A percentile compares a stretch with the other conserved stretches of the same genome.
These are phyloP conservation scores for Zaprionus tsacasi DNA, from an alignment of 1,140 invertebrate genomes.

Conservation along the genomic window DNA sequence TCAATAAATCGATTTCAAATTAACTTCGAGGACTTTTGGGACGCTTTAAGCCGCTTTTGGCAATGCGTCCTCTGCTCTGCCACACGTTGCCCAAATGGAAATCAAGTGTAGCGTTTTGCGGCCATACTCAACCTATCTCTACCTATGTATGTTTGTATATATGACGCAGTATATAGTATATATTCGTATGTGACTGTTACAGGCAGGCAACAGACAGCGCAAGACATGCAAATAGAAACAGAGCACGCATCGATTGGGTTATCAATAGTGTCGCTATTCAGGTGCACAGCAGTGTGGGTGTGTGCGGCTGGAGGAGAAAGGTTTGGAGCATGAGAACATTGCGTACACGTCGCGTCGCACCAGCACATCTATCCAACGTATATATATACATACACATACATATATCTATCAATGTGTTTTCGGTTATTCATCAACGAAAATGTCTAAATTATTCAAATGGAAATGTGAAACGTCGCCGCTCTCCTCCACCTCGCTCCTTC, in stretches of 20 bases:
- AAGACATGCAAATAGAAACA: background rate
- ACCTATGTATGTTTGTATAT: conserved; percentile 7
- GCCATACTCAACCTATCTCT: background rate
- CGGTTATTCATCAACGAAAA: conserved; percentile 81
- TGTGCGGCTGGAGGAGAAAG: background rate
- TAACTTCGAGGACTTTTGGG: background rate
- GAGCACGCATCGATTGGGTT: background rate
- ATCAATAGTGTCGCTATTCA: background rate
- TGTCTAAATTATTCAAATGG: conserved; percentile 83
- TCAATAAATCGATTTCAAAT: conserved; percentile 7
- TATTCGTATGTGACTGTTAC: conserved; percentile 23
- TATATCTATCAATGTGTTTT: conserved; percentile 80
- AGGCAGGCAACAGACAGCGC: conserved; percentile 13
- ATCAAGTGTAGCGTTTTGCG: conserved; percentile 27
- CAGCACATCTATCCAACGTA: conserved; percentile 25
- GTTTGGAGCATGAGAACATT: conserved; percentile 22
- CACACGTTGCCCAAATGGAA: conserved; percentile 11
- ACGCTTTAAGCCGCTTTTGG: conserved; percentile 21
- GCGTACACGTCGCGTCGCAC: conserved; percentile 35
- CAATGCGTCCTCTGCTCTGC: conserved; percentile 6
- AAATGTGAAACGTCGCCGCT: conserved; percentile 70
- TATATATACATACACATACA: conserved; percentile 9
- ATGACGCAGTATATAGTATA: conserved; percentile 2
- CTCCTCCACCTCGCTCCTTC: background rate
- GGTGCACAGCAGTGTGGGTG: background rate